Base-by-base conservation (phyloP, 1,140 invertebrate genomes). In the Chymomyza costata region DNA sequence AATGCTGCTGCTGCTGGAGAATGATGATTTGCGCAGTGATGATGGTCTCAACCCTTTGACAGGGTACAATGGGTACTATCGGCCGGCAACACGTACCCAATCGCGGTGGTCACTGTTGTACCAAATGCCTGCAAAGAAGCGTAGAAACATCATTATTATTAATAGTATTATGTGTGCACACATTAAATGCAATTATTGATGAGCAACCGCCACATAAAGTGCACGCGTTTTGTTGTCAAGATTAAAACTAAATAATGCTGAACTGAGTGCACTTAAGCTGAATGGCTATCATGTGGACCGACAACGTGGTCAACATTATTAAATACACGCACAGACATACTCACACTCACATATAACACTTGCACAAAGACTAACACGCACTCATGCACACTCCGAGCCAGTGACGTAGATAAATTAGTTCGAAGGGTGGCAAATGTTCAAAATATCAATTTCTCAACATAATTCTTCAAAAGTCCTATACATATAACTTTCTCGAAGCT, bases 41-140 rank as follows among this genome's bases (percentile, higher is more conserved):
- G 81, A 80, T 78, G 82, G 80, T 80, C 84, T 84, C 64, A 85
- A 73, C 68, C 83, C 83, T 67, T 85, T 85, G 56, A 71, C 82
- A 81, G 84, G 84, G 80, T 85, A 82, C 59, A 82, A 82, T 71
- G 83, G 83, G 73, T 85, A 85, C 84, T 85, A 85, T 85, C 84
- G 84, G 65, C 84, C 84, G 67, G 84, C 84, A 84, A 85, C 66
- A 62, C 84, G 84, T 66, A 85, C 84, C 83, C 82, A 85, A 76
- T 85, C 84, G 65, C 81, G 83, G 57, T 82, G 78, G 59, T 85
- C 84, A 64, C 84, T 85, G 60, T 85, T 85, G 80, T 85, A 85
- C 84, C 84, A 85, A 80, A 85, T 83, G 67, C 84, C 84, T 85
- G 54, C 16, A 65, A 62, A 10, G 0, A 31, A 11, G 19, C 6